Evolutionary conservation across 1,140 invertebrate species (phyloP).

Genomic region (Calliphora vicina): DNA sequence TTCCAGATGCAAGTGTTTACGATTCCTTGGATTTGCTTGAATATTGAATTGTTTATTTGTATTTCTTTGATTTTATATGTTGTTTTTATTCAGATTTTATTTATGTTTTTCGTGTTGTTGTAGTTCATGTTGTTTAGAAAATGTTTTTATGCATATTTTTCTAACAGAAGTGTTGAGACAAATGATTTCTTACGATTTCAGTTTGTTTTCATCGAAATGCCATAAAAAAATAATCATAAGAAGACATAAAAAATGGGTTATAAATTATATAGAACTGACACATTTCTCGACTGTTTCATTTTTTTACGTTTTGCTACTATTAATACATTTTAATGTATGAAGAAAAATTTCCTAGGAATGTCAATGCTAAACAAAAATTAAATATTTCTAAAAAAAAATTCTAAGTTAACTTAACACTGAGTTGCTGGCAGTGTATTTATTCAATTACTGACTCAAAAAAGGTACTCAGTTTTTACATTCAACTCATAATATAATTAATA

Average conservation of each 20-base stretch:
- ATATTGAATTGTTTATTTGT: constrained; percentile 16
- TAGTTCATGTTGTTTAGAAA: no score
- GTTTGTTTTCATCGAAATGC: constrained; percentile 17
- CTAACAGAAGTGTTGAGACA: constrained; percentile 29
- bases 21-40: no score
- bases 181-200: constrained; percentile 1
- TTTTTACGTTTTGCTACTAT: no score
- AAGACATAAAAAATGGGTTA: neutral
- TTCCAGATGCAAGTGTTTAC: no score
- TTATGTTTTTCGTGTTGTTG: neutral
- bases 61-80: constrained; percentile 30
- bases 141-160: constrained; percentile 22
- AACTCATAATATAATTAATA: no score
- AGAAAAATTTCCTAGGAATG: neutral
- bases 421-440: no score
- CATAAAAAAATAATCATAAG: constrained; percentile 14
- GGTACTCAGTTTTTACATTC: no score
- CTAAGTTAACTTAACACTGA: no score
- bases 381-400: no score
- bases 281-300: no score
- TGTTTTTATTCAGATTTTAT: constrained; percentile 12
- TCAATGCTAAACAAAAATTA: neutral
- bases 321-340: neutral
- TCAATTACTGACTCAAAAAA: no score
- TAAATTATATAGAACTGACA: neutral